phyloP scores from a whole-genome alignment of 2,888 invertebrate genomes.

The Apamea crenata region DNA sequence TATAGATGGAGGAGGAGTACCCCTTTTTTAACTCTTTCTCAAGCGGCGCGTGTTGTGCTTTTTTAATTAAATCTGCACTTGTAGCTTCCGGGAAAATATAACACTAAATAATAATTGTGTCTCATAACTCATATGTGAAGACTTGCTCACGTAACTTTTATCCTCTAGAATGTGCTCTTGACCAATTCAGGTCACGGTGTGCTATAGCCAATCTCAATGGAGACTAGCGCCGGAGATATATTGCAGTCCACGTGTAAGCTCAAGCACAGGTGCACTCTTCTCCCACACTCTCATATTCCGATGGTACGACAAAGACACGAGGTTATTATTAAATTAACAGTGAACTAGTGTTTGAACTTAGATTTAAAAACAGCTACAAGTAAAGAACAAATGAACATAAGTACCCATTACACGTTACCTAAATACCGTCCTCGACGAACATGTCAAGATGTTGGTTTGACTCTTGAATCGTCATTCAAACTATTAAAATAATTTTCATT shows the following conservation, averaged over 20 bases:
- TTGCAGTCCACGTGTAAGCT: neutral
- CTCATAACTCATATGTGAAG: too few species aligned
- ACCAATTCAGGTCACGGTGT: neutral
- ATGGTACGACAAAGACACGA: neutral
- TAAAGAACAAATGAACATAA: slow-evolving; percentile 24
- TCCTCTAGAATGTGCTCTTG: neutral
- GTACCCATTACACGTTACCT: slow-evolving; percentile 27
- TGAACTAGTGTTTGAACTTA: slow-evolving; percentile 2
- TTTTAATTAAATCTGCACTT: neutral
- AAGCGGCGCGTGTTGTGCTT: neutral
- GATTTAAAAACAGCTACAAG: neutral
- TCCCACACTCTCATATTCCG: neutral
- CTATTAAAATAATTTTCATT: slow-evolving; percentile 18
- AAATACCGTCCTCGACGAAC: neutral
- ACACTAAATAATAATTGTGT: neutral
- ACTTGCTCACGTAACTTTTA: neutral
- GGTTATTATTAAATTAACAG: slow-evolving; percentile 1
- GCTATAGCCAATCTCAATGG: neutral
- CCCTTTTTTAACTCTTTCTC: neutral
- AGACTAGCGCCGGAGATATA: neutral
- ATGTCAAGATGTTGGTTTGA: neutral
- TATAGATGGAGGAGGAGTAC: too few species aligned
- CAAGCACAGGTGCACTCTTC: neutral
- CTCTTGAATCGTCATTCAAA: neutral
- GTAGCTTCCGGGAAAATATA: neutral